Evolutionary conservation across 2,113 vertebrate genomes (phyloP), one percentile per base, ranked within the genome.

Genomic region (Regulus satrapa): DNA sequence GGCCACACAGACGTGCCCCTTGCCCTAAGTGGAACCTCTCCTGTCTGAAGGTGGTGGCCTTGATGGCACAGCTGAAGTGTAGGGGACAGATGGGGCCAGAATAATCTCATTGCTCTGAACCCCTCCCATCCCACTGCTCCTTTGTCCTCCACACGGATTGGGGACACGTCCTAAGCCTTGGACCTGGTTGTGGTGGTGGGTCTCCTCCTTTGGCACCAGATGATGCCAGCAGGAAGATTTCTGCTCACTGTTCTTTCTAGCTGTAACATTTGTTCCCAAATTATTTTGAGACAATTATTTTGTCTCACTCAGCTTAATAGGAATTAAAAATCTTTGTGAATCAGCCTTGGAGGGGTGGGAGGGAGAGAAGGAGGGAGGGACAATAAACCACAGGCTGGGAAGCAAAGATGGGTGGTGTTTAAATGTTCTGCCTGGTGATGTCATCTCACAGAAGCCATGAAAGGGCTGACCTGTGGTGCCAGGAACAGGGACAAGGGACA

Each of bases 261-360:
- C 85, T 95, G 88, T 91, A 83, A 41, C 66, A 29, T 89, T 89
- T 96, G 85, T 96, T 93, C 96, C 90, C 89, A 94, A 88, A 94
- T 72, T n/a, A n/a, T n/a, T n/a, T n/a, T n/a, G n/a, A n/a, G n/a
- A 64, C 90, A 92, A 94, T 95, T 92, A 85, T 89, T 96, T 91
- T 94, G 81, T 93, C 88, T 94, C 0, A 0, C 61, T 89, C 71
- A 89, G 77, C 87, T 95, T 87, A 87, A 89, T 45, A 91, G 66
- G 74, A 94, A 91, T 89, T 93, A 45, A 89, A 94, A 81, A 54
- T 71, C 85, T 89, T 72, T 82, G 82, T 97, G 94, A 94, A 96
- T 94, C 95, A 96, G 94, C 90, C 81, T 93, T 75, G 69, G 56
- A 88, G 49, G 81, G 49, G 15, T 63, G 88, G 66, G n/a, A n/a